These are phyloP conservation scores for Bradypus variegatus DNA, from an alignment of 2,797 vertebrate genomes.

Conservation along the genomic window DNA sequence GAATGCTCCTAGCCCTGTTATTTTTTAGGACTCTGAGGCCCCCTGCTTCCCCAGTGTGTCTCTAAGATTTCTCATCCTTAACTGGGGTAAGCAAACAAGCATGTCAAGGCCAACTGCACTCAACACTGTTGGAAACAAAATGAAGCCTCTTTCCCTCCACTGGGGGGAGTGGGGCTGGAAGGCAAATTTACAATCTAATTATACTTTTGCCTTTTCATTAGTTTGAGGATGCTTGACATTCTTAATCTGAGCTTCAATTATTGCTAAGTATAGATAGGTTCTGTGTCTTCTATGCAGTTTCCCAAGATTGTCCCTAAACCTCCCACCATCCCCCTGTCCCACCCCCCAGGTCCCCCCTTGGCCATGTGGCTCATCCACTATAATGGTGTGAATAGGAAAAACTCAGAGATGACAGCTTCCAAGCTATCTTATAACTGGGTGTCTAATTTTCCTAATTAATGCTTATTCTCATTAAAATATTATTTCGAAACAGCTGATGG, in stretches of 20 bases:
- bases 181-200: slow-evolving; percentile 30
- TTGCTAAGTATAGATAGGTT: slow-evolving; percentile 47
- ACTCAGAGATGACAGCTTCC: background rate
- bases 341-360: background rate
- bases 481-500: background rate
- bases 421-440: background rate
- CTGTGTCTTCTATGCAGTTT: slow-evolving; percentile 17
- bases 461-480: slow-evolving; percentile 26
- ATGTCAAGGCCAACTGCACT: background rate
- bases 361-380: background rate
- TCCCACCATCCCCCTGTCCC: too few relatives aligned
- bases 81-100: background rate
- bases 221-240: slow-evolving; percentile 47
- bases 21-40: background rate
- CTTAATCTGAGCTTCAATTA: slow-evolving; percentile 46
- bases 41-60: background rate
- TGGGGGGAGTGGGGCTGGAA: background rate
- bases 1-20: background rate
- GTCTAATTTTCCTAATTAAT: slow-evolving; percentile 1
- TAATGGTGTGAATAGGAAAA: background rate
- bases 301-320: background rate
- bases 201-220: slow-evolving; percentile 42
- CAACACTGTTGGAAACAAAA: background rate
- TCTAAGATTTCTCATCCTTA: slow-evolving; percentile 12
- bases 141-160: background rate